Base-by-base conservation (phyloP, 2,797 vertebrate species). In the Molossus molossus region DNA sequence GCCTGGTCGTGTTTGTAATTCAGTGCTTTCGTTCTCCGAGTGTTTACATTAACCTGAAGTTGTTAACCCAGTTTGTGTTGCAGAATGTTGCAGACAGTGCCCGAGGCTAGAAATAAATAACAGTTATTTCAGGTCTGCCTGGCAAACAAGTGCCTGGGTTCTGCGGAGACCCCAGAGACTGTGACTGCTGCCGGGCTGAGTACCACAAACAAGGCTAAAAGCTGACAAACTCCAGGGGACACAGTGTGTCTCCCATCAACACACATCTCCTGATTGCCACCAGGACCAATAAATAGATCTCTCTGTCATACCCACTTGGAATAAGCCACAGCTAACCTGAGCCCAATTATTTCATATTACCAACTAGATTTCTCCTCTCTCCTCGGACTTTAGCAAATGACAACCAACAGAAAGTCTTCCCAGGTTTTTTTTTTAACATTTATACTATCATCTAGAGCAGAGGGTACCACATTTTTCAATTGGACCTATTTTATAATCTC, bases 101-200 rank as follows among this genome's bases (percentile, higher is more conserved):
- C 94, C 91, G 97, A 86, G 96, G 96, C 96, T 96, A 93, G 92
- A 97, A 97, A 97, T 98, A 97, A 98, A 97, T 96, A 97, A 97
- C 91, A 94, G 94, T 96, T 95, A 96, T 95, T 97, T 96, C 93
- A 96, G 93, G 91, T 96, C 91, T 93, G 92, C 91, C 93, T 92
- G 55, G 83, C 80, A 95, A 97, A 95, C 91, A 95, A 96, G 82
- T 0, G 5, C 37, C 33, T 65, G 57, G 79, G 92, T 96, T 96
- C 93, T 53, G 40, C 33, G 25, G 85, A 93, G 87, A 79, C 96
- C 96, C 96, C 88, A 40, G 96, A 96, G 96, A 96, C 67, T 4
- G 5, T 14, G 81, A 80, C 48, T 69, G 90, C 25, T 20, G n/a
- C 0, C 65, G 65, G 15, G 17, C 76, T 85, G 87, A 95, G 81